Base-by-base conservation (phyloP, 2,888 invertebrate species). In the Quadriops clusia region DNA sequence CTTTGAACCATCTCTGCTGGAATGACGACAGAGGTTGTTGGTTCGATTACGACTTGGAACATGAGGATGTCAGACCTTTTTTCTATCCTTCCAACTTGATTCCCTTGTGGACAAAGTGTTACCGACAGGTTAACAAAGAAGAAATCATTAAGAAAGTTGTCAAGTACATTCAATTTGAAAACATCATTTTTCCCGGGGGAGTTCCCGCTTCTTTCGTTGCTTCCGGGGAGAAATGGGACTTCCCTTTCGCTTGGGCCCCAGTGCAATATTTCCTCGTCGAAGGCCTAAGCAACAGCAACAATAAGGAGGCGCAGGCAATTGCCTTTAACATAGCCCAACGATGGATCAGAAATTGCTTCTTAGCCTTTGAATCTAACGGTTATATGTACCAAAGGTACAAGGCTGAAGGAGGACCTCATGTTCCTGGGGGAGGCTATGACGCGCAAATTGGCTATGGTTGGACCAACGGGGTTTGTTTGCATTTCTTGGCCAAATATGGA, bases 171-270 rank as follows among this genome's bases (percentile, higher is more conserved):
- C 70, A 74, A 30, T 70, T 69, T 37, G 69, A 70, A 23, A 71
- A 74, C 53, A 62, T 51, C 35, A 63, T 63, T 12, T 74, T 67
- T 58, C 72, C 75, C 32, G 87, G 87, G 3, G 89, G 89, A 8
- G 75, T 85, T 12, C 89, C 89, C 8, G 72, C 82, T 0, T 84
- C 86, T 0, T 61, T 82, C 38, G 72, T 74, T 45, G 72, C 77
- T 8, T 78, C 82, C 0, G 82, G 83, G 3, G 83, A 89, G 56
- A 84, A 91, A 57, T 86, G 91, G 91, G 89, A 89, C 61, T 83
- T 74, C 46, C 87, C 93, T 0, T 93, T 93, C 61, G 90, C 86
- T 0, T 94, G 94, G 94, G 84, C 94, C 1, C 93, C 94, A 1
- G 67, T 90, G 17, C 89, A 91, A 57, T 79, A 91, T 52, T 75